Evolutionary conservation across 2,113 vertebrate species (phyloP).

Genomic region (Galemys pyrenaicus): DNA sequence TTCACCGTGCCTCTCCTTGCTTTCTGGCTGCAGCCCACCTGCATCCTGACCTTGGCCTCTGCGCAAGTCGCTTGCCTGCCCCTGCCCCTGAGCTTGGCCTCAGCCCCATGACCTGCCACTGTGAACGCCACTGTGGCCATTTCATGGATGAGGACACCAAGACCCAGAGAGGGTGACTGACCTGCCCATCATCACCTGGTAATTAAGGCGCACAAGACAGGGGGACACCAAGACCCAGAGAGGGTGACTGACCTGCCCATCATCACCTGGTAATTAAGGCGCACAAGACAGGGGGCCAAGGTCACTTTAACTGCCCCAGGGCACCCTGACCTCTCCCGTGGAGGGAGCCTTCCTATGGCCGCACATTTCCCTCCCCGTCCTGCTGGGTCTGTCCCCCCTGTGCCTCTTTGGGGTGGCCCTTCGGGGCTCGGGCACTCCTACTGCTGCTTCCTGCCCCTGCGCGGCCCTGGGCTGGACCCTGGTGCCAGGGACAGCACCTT

Average conservation of each 20-base stretch:
- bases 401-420: not conserved
- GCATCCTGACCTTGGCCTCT: not conserved
- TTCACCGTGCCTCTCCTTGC: not conserved
- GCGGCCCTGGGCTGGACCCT: fast-evolving
- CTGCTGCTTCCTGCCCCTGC: not conserved
- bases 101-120: fast-evolving
- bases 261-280: not conserved
- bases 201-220: too few relatives aligned
- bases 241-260: not conserved
- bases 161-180: not conserved
- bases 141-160: not conserved
- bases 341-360: fast-evolving
- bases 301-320: fast-evolving
- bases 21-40: too few relatives aligned
- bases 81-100: not conserved
- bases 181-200: not conserved
- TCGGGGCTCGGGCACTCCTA: not conserved
- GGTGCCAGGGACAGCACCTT: fast-evolving
- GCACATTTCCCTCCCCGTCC: not conserved
- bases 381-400: not conserved
- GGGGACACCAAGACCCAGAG: not conserved
- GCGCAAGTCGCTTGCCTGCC: not conserved
- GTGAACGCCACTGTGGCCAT: not conserved
- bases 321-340: fast-evolving
- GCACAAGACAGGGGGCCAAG: not conserved